Conservation (phyloP, 1,140 invertebrate species). For the Psilanteris sp. region DNA sequence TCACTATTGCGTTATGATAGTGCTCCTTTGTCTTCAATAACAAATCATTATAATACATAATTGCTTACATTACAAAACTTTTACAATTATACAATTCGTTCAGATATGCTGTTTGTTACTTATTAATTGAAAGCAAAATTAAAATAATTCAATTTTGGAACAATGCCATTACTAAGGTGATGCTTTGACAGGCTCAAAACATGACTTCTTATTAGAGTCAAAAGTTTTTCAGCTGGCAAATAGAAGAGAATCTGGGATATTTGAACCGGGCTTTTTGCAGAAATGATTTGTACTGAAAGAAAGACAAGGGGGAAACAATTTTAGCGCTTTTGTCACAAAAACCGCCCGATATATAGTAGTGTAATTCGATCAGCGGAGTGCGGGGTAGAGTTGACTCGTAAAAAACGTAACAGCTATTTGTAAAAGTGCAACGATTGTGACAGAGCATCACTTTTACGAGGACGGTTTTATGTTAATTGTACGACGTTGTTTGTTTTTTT, state of each 20-base stretch:
- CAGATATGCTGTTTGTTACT: too few species aligned
- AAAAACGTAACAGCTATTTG: conserved; percentile 23
- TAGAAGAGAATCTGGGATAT: conserved; percentile 4
- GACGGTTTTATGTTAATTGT: conserved; percentile 4
- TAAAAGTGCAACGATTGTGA: background rate
- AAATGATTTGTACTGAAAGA: conserved; percentile 26
- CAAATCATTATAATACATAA: too few species aligned
- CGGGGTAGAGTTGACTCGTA: background rate
- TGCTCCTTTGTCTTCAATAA: too few species aligned
- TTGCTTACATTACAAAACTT: too few species aligned
- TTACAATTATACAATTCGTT: too few species aligned
- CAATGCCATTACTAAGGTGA: too few species aligned
- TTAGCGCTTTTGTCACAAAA: conserved; percentile 32
- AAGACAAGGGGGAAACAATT: conserved; percentile 37
- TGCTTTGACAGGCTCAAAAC: too few species aligned
- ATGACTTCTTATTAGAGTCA: conserved; percentile 13
- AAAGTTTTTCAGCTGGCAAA: conserved; percentile 12
- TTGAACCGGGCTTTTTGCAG: conserved; percentile 23
- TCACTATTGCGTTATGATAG: too few species aligned
- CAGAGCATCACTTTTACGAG: background rate
- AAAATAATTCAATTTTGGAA: too few species aligned
- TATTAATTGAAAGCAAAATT: too few species aligned
- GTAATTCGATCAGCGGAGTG: conserved; percentile 13
- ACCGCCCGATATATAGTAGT: conserved; percentile 34
- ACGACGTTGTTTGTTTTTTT: too few species aligned